Conservation (phyloP, 2,113 vertebrate species). For the Labrus mixtus region DNA sequence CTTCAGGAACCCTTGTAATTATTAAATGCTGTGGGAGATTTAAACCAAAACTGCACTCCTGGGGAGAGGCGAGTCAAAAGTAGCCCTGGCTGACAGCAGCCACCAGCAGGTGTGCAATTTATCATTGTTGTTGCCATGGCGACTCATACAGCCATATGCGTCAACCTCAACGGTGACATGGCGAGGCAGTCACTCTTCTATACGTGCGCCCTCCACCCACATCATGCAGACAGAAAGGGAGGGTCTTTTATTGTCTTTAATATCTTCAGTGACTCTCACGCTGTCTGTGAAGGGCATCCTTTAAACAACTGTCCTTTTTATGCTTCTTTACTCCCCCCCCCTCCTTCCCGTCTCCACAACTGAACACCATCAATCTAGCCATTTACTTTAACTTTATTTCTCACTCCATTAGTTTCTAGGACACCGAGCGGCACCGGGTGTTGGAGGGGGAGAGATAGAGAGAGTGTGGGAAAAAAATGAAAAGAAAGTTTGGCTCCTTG, state of each 20-base stretch:
- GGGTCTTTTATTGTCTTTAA: slow-evolving; percentile 21
- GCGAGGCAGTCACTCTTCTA: not conserved
- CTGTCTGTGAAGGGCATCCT: slow-evolving; percentile 71
- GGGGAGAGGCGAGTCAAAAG: slow-evolving; percentile 31
- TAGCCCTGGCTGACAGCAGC: not conserved
- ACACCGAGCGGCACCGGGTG: slow-evolving; percentile 59
- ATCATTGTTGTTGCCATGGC: slow-evolving; percentile 55
- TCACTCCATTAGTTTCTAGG: slow-evolving; percentile 83
- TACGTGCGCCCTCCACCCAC: not conserved
- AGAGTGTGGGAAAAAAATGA: slow-evolving; percentile 26
- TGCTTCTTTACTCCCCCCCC: slow-evolving; percentile 55
- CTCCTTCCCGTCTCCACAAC: slow-evolving; percentile 41
- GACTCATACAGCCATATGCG: slow-evolving; percentile 16
- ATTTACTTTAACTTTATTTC: slow-evolving; percentile 83
- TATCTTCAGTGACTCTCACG: slow-evolving; percentile 26
- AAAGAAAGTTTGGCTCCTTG: slow-evolving; percentile 75
- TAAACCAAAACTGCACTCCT: not conserved
- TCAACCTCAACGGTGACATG: not conserved
- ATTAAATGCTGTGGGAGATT: slow-evolving; percentile 10
- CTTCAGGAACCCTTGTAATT: slow-evolving; percentile 15
- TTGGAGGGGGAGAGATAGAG: slow-evolving; percentile 1
- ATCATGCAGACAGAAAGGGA: not conserved
- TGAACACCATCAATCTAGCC: slow-evolving; percentile 78
- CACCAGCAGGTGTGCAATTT: not conserved
- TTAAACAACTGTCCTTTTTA: slow-evolving; percentile 74